Percentiles rank a stretch among this genome's conserved stretches.
These are phyloP conservation scores for Pangasius krempfi DNA, from an alignment of 2,797 vertebrate genomes.

Conservation along the genomic window DNA sequence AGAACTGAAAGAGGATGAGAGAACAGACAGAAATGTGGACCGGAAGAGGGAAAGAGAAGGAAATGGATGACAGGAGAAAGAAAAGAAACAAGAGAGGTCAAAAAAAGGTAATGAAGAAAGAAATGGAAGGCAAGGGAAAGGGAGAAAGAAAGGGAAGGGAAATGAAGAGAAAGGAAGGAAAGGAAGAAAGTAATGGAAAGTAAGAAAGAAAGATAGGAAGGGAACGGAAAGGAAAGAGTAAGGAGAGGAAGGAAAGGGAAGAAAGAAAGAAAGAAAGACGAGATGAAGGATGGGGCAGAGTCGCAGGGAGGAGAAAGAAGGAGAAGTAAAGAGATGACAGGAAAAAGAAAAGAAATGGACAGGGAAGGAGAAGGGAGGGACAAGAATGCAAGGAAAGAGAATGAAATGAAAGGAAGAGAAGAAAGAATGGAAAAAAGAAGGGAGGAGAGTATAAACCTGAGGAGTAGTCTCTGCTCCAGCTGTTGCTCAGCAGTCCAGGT, in stretches of 20 bases:
- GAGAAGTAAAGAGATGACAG: not conserved
- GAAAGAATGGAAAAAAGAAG: not conserved
- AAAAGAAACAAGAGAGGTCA: not conserved
- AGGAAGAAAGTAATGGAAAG: no score
- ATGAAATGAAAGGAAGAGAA: no score
- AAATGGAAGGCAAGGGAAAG: not conserved
- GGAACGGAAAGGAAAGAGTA: not conserved
- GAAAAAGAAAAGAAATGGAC: not conserved
- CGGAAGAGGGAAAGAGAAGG: no score
- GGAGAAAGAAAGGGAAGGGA: not conserved
- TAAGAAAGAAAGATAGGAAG: not conserved
- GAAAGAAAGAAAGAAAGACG: not conserved
- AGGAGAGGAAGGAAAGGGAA: not conserved
- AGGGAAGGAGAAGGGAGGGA: not conserved
- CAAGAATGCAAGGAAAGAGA: not conserved
- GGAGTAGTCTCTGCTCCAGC: slow-evolving; percentile 85
- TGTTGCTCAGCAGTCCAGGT: slow-evolving; percentile 73
- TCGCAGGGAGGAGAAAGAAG: not conserved
- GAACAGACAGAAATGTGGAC: not conserved
- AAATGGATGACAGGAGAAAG: not conserved
- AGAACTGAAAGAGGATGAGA: no score
- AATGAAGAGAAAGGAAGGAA: no score
- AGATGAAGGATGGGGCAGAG: no score
- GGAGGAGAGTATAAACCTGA: slow-evolving; percentile 69
- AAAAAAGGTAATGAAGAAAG: not conserved